Conservation (phyloP, 2,888 invertebrate genomes). For the Caenorhabditis sp. region DNA sequence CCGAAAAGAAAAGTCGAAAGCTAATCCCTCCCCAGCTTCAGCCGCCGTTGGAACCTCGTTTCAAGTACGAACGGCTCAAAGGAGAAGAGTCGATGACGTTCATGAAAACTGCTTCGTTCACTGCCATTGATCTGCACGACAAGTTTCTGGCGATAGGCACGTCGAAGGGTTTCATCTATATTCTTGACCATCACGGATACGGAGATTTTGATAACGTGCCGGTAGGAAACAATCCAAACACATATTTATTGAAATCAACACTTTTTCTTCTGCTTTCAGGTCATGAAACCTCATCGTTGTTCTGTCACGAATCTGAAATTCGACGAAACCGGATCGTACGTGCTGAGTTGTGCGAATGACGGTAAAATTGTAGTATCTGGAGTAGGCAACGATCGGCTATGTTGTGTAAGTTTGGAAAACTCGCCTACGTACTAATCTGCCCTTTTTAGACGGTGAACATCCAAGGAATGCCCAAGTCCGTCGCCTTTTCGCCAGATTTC, state of each 20-base stretch:
- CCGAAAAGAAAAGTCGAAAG: not conserved
- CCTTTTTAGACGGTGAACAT: constrained; percentile 62
- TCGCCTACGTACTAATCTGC: too few relatives aligned
- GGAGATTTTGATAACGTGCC: constrained; percentile 67
- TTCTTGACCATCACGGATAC: constrained; percentile 76
- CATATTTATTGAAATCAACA: not conserved
- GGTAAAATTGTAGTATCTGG: constrained; percentile 87
- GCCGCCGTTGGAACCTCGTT: constrained; percentile 74
- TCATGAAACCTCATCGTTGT: constrained; percentile 69
- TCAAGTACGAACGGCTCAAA: constrained; percentile 74
- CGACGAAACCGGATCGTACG: constrained; percentile 92
- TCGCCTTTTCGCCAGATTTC: constrained; percentile 74
- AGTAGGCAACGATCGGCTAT: constrained; percentile 81
- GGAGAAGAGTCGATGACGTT: constrained; percentile 47
- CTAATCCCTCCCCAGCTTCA: constrained; percentile 16
- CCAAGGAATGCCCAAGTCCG: constrained; percentile 66
- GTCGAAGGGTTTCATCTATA: constrained; percentile 67
- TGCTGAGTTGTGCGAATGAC: constrained; percentile 84
- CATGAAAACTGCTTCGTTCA: constrained; percentile 66
- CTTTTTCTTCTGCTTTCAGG: constrained; percentile 40
- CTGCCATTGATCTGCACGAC: constrained; percentile 75
- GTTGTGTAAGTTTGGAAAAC: constrained; percentile 64
- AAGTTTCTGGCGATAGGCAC: constrained; percentile 78
- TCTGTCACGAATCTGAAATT: constrained; percentile 95
- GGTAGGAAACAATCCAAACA: constrained; percentile 25